A percentile compares a stretch with the other conserved stretches of the same genome.
phyloP scores from a whole-genome alignment of 2,113 vertebrate species.

The Ageneiosus marmoratus region DNA sequence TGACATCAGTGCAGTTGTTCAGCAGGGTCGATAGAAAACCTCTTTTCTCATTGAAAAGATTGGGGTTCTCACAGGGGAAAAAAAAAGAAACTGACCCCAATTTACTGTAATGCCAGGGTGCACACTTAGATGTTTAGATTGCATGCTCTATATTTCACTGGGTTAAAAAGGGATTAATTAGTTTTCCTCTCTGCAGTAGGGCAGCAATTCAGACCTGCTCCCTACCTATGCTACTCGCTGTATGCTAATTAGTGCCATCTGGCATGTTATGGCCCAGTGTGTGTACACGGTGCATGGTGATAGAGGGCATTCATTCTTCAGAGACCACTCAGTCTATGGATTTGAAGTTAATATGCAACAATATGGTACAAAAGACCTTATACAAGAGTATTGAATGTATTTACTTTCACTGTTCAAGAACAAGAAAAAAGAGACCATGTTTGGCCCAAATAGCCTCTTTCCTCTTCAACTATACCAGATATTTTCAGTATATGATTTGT shows the following conservation, averaged over 20 bases:
- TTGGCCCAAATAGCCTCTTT: neutral
- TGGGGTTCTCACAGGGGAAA: neutral
- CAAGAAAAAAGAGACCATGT: neutral
- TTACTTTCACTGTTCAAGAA: neutral
- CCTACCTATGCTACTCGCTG: slow-evolving; percentile 40
- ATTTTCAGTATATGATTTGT: neutral
- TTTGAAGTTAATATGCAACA: neutral
- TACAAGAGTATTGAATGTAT: neutral
- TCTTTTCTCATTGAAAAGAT: neutral
- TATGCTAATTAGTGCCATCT: slow-evolving; percentile 55
- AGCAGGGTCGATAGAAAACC: neutral
- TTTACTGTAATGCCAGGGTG: neutral
- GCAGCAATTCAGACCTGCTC: slow-evolving; percentile 19
- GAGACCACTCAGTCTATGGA: neutral
- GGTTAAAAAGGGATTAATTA: slow-evolving; percentile 48
- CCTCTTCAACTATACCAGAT: neutral
- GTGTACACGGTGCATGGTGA: slow-evolving; percentile 16
- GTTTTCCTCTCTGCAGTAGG: slow-evolving; percentile 40
- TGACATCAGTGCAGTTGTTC: neutral
- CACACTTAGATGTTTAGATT: neutral
- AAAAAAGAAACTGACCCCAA: neutral
- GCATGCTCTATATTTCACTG: slow-evolving; percentile 33
- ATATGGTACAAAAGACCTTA: neutral
- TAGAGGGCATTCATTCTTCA: neutral
- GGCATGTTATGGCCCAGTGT: slow-evolving; percentile 16